Evolutionary conservation across 92 coral and sea anemone genomes (phyloP), one percentile per base, ranked within the genome.

Genomic region (Actinernus sp.): DNA sequence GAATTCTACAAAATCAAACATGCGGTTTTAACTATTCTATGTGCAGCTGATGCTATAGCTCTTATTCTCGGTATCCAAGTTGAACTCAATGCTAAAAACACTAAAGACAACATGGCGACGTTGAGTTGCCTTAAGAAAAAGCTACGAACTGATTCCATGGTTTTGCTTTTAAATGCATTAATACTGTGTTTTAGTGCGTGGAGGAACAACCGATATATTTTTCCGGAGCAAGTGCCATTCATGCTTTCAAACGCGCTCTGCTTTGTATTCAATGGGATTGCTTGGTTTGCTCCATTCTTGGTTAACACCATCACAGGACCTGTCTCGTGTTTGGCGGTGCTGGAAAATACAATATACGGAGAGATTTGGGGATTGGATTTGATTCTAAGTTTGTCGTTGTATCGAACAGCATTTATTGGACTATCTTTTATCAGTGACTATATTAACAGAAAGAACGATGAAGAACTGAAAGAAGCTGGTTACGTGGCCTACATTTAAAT

Each of bases 371-470:
- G 71, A 64, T 6, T 64, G 18, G 71, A 64, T 14, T 28, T 48
- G 58, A 48, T 64, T 13, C 20, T 64, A 16, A 12, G 16, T 27
- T 30, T 64, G 27, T 46, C 32, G 0, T 29, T 64, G 17, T 64
- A 64, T 23, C 58, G 71, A 2, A 19, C 58, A 2, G 11, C 36
- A 4, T 64, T 64, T 16, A 64, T 48, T 46, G 56, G 71, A 2
- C 48, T 64, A 52, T 48, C 71, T 1, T 64, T 46, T 9, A 22
- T 64, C 10, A 48, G 45, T 46, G 71, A 64, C 31, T 48, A 64
- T 29, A 13, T 64, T 31, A 64, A 64, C 25, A 28, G 1, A 20
- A 60, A 37, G 23, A 60, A 60, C 30, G 13, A 60, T n/a, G 49
- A 60, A 34, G 48, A 64, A 45, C 10, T 45, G 11, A 45, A 45